Evolutionary conservation across 2,797 vertebrate species (phyloP), one percentile per base, ranked within the genome.

Genomic region (Enteromius anoplus): DNA sequence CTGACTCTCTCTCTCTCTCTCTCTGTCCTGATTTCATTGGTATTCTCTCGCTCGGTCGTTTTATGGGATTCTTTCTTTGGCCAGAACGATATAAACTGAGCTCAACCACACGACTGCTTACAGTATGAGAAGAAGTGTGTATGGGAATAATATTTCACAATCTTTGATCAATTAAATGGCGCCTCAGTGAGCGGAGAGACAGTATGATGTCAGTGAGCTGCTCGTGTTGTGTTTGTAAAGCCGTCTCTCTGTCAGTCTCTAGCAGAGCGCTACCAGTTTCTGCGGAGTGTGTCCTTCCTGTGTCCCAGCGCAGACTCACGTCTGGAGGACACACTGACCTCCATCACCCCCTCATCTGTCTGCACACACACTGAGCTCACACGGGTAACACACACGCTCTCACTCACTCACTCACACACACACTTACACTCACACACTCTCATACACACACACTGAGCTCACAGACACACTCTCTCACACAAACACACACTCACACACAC

Each of bases 221-320:
- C 2, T 29, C 34, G 10, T 42, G 5, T 53, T 71, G 2, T 75
- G 51, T 75, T 32, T 23, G 15, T 49, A 34, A 2, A 1, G 42
- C 23, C 32, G 26, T 65, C n/a, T 83, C 75, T 89, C 70, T 89
- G 70, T 83, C 88, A 94, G 93, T 90, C 86, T 1, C 85, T 95
- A 85, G 88, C 91, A 26, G 84, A 15, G 58, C 91, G 87, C 77
- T 94, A 88, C 91, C 87, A 26, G 88, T 85, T 89, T 85, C 92
- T 93, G 85, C 90, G 91, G 88, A 92, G 88, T 21, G 78, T 91
- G 91, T 91, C 93, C 89, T 92, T 92, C 81, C 91, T 90, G 58
- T 88, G 88, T 90, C 89, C 92, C 83, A 23, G 88, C 84, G 88
- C 91, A 84, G 78, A 84, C 90, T 91, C 92, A 89, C 88, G 81